A percentile compares a stretch with the other conserved stretches of the same genome.
Conservation (phyloP, 2,888 invertebrate genomes). For the Agrotis ipsilon region DNA sequence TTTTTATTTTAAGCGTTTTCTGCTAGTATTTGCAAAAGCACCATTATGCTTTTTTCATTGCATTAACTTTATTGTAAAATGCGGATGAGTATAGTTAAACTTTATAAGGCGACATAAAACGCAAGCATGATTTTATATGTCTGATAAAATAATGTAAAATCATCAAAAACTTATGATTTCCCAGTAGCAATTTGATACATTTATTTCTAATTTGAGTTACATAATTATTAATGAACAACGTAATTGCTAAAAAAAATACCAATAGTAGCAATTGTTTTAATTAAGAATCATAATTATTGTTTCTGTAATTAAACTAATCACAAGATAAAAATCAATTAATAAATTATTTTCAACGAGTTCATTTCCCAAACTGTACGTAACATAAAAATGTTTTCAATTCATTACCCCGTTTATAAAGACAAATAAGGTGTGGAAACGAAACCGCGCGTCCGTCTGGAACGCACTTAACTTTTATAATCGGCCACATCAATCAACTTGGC, state of each 20-base stretch:
- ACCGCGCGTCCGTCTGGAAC: conserved; percentile 64
- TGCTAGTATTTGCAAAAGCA: too few species aligned
- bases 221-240: too few species aligned
- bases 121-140: background rate
- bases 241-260: too few species aligned
- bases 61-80: too few species aligned
- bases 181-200: background rate
- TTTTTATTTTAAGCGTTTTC: background rate
- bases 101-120: too few species aligned
- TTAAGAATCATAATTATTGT: conserved; percentile 10
- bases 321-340: conserved; percentile 29
- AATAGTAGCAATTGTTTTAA: conserved; percentile 1
- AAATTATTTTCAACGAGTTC: conserved; percentile 18
- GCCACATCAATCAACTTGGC: conserved; percentile 81
- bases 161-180: background rate
- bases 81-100: too few species aligned
- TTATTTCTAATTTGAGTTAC: too few species aligned
- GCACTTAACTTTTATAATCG: conserved; percentile 77
- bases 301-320: conserved; percentile 26
- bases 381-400: conserved; percentile 55
- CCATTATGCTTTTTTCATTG: too few species aligned
- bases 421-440: conserved; percentile 65
- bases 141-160: background rate
- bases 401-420: conserved; percentile 61
- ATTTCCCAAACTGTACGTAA: conserved; percentile 26